These are phyloP conservation scores for Labeo calbasu DNA, from an alignment of 2,797 vertebrate species.

Conservation along the genomic window DNA sequence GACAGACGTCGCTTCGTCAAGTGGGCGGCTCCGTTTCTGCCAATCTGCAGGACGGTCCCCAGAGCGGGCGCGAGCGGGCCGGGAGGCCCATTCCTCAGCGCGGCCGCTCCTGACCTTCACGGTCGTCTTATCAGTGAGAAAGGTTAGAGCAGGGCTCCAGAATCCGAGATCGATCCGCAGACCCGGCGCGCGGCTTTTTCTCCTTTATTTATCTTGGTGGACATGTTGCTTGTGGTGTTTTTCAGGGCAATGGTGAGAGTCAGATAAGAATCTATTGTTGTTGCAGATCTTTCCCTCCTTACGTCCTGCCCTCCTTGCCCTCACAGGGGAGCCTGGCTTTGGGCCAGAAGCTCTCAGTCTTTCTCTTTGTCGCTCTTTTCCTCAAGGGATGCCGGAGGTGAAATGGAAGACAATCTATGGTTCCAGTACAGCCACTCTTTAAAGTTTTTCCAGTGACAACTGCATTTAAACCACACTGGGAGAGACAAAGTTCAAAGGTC, in stretches of 20 bases:
- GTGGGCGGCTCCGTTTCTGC: constrained; percentile 68
- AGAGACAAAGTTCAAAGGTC: constrained; percentile 65
- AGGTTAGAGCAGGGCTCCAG: constrained; percentile 78
- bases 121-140: constrained; percentile 79
- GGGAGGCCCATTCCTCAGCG: constrained; percentile 46
- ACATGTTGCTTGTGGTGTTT: constrained; percentile 81
- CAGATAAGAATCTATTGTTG: constrained; percentile 84
- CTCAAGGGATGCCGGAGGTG: constrained; percentile 69
- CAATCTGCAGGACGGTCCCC: constrained; percentile 68
- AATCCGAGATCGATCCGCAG: constrained; percentile 79
- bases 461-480: constrained; percentile 6
- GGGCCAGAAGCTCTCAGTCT: constrained; percentile 59
- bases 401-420: constrained; percentile 65
- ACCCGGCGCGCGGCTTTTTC: constrained; percentile 66
- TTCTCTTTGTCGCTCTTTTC: constrained; percentile 44
- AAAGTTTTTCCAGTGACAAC: background rate
- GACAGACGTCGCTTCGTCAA: constrained; percentile 79
- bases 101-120: constrained; percentile 73
- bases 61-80: constrained; percentile 27
- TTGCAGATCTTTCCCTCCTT: constrained; percentile 78
- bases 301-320: constrained; percentile 64
- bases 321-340: constrained; percentile 46
- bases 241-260: constrained; percentile 78
- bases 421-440: constrained; percentile 56
- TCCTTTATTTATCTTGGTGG: constrained; percentile 81